Evolutionary conservation across 1,140 invertebrate species (phyloP).

Genomic region (Bombus waltoni): DNA sequence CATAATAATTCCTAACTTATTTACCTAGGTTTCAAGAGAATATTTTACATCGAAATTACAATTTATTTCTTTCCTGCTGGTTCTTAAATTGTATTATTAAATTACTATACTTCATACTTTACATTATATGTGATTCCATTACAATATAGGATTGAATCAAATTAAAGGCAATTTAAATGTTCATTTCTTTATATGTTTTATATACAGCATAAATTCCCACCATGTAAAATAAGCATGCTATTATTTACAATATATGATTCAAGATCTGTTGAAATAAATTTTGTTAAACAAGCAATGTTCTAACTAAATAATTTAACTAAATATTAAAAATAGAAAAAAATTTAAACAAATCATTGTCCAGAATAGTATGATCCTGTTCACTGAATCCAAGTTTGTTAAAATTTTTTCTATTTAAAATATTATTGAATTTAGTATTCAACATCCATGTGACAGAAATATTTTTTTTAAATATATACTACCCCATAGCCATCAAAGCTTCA

Average conservation of each 20-base stretch:
- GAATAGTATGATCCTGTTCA: constrained; percentile 17
- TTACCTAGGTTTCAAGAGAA: constrained; percentile 79
- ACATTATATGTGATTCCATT: constrained; percentile 79
- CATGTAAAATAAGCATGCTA: constrained; percentile 76
- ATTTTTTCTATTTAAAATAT: constrained; percentile 61
- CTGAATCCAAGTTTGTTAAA: constrained; percentile 43
- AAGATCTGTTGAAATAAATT: constrained; percentile 67
- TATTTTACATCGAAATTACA: constrained; percentile 83
- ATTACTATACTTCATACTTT: constrained; percentile 76
- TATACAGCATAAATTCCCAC: constrained; percentile 66
- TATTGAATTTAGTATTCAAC: constrained; percentile 59
- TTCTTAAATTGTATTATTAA: constrained; percentile 60
- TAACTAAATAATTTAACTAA: constrained; percentile 73
- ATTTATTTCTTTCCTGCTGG: constrained; percentile 63
- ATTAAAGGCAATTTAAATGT: constrained; percentile 67
- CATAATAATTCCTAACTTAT: constrained; percentile 80
- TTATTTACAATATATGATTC: constrained; percentile 76
- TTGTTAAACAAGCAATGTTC: constrained; percentile 62
- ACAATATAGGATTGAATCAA: constrained; percentile 75
- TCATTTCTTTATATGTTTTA: constrained; percentile 67
- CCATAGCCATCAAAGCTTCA: constrained; percentile 61
- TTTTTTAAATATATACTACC: constrained; percentile 43
- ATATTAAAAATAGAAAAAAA: constrained; percentile 59
- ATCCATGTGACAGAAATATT: constrained; percentile 52
- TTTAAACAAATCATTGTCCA: constrained; percentile 41